These are phyloP conservation scores for Euproctis similis DNA, from an alignment of 2,888 invertebrate species.

Conservation along the genomic window DNA sequence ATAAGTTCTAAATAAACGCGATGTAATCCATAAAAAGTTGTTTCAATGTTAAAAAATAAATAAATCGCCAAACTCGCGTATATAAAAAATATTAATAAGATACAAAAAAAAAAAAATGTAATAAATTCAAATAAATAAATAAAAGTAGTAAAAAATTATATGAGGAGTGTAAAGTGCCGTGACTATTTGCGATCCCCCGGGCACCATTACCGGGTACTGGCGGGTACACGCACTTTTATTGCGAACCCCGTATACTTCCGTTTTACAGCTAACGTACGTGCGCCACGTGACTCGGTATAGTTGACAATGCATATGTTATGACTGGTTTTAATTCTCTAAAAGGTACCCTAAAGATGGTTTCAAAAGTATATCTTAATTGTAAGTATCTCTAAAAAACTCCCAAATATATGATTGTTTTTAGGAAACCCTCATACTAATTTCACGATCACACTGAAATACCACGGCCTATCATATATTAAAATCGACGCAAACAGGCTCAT, in stretches of 20 bases:
- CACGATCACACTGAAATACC: too few relatives aligned
- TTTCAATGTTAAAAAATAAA: too few relatives aligned
- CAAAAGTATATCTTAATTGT: too few relatives aligned
- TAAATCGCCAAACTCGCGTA: conserved; percentile 13
- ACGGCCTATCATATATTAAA: too few relatives aligned
- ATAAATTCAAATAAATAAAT: conserved; percentile 30
- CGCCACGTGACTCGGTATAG: conserved; percentile 11
- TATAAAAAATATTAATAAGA: conserved; percentile 21
- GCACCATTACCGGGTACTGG: conserved; percentile 22
- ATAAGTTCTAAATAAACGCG: too few relatives aligned
- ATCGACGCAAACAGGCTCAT: too few relatives aligned
- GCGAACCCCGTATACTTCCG: conserved; percentile 20
- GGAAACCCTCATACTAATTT: too few relatives aligned
- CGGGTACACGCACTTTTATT: conserved; percentile 23
- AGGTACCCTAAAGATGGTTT: too few relatives aligned
- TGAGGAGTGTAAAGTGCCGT: conserved; percentile 21
- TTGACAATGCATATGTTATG: conserved; percentile 22
- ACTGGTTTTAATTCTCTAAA: too few relatives aligned
- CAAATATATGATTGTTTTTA: too few relatives aligned
- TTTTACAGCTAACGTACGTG: conserved; percentile 16
- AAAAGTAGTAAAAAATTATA: conserved; percentile 27
- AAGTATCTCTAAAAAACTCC: too few relatives aligned
- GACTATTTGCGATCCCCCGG: conserved; percentile 27
- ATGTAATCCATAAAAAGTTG: too few relatives aligned
- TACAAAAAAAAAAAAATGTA: conserved; percentile 21